Evolutionary conservation across 2,797 vertebrate genomes (phyloP).

Genomic region (Trichosurus vulpecula): DNA sequence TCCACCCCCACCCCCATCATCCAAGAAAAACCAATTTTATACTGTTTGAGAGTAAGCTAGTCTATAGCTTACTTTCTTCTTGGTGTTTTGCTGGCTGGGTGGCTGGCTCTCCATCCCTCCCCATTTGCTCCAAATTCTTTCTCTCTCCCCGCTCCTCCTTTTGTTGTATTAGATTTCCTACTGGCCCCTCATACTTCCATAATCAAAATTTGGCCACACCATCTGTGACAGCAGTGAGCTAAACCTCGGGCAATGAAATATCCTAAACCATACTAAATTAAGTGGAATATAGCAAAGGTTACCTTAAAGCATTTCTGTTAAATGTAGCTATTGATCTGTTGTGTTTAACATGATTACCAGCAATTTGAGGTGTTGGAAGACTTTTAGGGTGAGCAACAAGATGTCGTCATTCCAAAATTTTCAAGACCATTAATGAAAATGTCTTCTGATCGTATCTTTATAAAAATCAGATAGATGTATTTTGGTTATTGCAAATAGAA

Average conservation of each 20-base stretch:
- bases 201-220: not conserved
- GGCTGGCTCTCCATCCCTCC: not conserved
- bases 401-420: not conserved
- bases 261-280: not conserved
- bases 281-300: not conserved
- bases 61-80: not conserved
- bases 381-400: not conserved
- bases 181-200: not conserved
- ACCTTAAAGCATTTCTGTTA: not conserved
- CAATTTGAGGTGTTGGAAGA: not conserved
- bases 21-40: constrained; percentile 22
- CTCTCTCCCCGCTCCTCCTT: not conserved
- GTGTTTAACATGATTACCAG: not conserved
- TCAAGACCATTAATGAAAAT: not conserved
- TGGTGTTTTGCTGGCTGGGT: not conserved
- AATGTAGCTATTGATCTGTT: not conserved
- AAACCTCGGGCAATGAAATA: not conserved
- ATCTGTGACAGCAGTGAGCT: not conserved
- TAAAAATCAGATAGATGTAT: constrained; percentile 32
- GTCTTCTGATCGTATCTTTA: constrained; percentile 13
- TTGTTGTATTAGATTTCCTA: not conserved
- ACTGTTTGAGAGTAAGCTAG: not conserved
- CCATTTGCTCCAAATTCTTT: not conserved
- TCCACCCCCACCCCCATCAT: not conserved
- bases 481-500: not conserved